These are phyloP conservation scores for Burhinus bistriatus DNA, from an alignment of 2,113 vertebrate genomes.

Conservation along the genomic window DNA sequence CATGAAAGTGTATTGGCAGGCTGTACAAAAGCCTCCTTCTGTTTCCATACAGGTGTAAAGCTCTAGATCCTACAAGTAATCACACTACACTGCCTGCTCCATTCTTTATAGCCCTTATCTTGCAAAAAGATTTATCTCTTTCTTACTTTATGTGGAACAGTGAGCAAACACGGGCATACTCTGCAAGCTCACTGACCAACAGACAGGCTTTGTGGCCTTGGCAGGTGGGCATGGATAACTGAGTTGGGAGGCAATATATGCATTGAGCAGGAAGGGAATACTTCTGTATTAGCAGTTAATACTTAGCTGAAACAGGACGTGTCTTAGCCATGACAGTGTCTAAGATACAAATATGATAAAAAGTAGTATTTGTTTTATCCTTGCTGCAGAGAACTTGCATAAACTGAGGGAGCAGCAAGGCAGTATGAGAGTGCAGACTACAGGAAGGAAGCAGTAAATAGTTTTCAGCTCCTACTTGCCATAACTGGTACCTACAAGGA, in stretches of 20 bases:
- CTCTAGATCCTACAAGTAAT: background rate
- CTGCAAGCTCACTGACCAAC: background rate
- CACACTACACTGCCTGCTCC: background rate
- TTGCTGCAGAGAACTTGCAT: background rate
- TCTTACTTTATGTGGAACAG: background rate
- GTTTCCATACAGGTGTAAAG: background rate
- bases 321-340: background rate
- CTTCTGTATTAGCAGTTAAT: background rate
- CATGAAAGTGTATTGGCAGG: background rate
- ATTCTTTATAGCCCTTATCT: background rate
- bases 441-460: background rate
- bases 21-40: background rate
- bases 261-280: background rate
- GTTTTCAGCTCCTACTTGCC: background rate
- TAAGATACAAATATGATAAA: background rate
- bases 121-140: background rate
- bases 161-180: background rate
- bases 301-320: background rate
- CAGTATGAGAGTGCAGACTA: fast-evolving
- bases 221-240: background rate
- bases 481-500: background rate
- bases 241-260: fast-evolving
- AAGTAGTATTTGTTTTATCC: background rate
- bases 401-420: background rate
- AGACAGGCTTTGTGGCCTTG: background rate